Base-by-base conservation (phyloP, 2,888 invertebrate genomes). In the Gymnocheta viridis region DNA sequence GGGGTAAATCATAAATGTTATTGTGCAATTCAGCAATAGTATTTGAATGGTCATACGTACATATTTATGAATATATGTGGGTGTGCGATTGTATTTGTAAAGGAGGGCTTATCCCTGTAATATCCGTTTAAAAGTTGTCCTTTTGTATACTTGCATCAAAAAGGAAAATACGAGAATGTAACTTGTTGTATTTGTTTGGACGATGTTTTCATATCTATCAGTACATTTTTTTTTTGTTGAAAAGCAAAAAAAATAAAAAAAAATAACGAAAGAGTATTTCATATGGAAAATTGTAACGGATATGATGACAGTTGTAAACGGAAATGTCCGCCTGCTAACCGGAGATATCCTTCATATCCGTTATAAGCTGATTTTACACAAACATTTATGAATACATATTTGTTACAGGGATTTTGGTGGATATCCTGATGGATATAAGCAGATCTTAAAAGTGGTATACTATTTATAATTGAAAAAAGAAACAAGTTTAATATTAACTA, bases 321-420 rank as follows among this genome's bases (percentile, higher is more conserved):
- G 91, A 91, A 89, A 89, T 91, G 91, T 91, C 91, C 91, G 91
- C 91, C 90, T 89, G 89, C 88, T 89, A 89, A 89, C 91, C 90
- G 91, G 91, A 91, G 91, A 91, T 91, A 89, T 88, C 89, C 89
- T 91, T 91, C 89, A 90, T 91, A 90, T 90, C 90, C 90, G 89
- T 73, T 86, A 86, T 82, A 81, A 69, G 81, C 62, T 78, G 77
- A 54, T 77, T 47, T 58, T 51, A 17, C 67, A 56, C 66, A 67
- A 14, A 27, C 32, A 35, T 67, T 44, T 19, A 44, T 58, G 32
- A 2, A 41, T 41, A 44, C n/a, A n/a, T n/a, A 66, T 58, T 58
- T 41, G 24, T 49, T 73, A 9, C 49, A 58, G 19, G 60, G 67
- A 49, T 77, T 69, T 49, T 38, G 27, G 27, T 38, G 47, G 22